Evolutionary conservation across 2,888 invertebrate species (phyloP), one percentile per base, ranked within the genome.

Genomic region (Phyllotreta cruciferae): DNA sequence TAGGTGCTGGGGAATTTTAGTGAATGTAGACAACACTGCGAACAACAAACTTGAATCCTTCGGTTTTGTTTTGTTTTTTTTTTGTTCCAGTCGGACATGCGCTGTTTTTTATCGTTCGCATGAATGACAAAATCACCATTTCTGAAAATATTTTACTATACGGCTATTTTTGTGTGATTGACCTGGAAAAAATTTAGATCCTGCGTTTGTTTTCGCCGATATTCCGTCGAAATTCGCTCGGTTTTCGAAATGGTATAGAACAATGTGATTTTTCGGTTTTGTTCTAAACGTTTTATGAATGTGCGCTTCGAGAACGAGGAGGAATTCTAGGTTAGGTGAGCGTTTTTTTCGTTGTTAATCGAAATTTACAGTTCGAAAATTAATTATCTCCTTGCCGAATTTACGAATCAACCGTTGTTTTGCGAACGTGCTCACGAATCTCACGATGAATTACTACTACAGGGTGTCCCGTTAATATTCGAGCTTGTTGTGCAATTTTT

Each of bases 311-410:
- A 49, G 44, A 34, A 56, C 45, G 56, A 56, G 44, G 38, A 56
- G 35, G 13, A 44, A 56, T 45, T 56, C 56, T 44, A 56, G 56
- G 45, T 56, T 56, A 56, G 56, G 56, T 56, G 14, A 56, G 56
- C 45, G n/a, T 8, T 47, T 14, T 47, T 47, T 47, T 47, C 10
- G 11, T 42, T n/a, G n/a, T n/a, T n/a, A 24, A 24, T 24, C 24
- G 2, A 24, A 24, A 24, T 24, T 1, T 24, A 24, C 24, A 24
- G 24, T 24, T 24, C 24, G 24, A 24, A 24, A 24, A 24, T 24
- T 24, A 24, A 24, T 24, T 24, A 24, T 24, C 24, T 24, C 24
- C 24, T 24, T 24, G 4, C 24, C 24, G 24, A 24, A 24, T 24
- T 24, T 24, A 24, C 24, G 24, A 24, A 24, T 24, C 1, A 24